Evolutionary conservation across 64 coral and sea anemone genomes (phyloP), one percentile per base, ranked within the genome.

Genomic region (Astreopora myriophthalma): DNA sequence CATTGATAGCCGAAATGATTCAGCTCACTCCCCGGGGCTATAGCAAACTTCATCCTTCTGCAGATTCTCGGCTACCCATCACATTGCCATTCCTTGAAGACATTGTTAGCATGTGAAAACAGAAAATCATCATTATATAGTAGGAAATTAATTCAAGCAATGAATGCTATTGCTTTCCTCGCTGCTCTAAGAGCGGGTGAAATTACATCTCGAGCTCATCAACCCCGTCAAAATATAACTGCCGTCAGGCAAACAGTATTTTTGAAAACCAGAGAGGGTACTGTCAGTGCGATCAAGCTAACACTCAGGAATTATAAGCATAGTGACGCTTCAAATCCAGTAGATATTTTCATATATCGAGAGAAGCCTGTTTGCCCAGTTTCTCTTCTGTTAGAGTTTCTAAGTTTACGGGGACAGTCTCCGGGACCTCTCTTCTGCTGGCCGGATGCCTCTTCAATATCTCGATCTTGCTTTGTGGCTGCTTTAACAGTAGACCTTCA

Each of bases 311-410:
- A 83, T 24, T 58, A 60, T 13, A 63, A 83, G 79, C 48, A 63
- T 26, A 83, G 48, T 19, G 49, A 83, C 79, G 28, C 79, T 34
- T 83, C 51, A 11, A 5, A 35, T 9, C 27, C 0, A 61, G 24
- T 82, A 30, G 79, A 83, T 62, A 61, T 83, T 26, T 63, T 63
- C 24, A 61, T 83, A 31, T 83, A 84, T 6, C 79, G 49, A 16
- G 52, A 64, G 4, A 84, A 36, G 33, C 79, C 79, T 1, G 55
- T 84, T 84, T 64, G 79, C 55, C 29, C 24, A 23, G 79, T 84
- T 11, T 64, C 14, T 84, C 37, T 84, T 0, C 27, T 63, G 16
- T 65, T 23, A 35, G 79, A 84, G 27, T 84, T 61, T 84, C 26
- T 84, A 34, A 63, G 32, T 22, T 34, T 36, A 19, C 48, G 28